Evolutionary conservation across 2,888 invertebrate species (phyloP).

Genomic region (Synanthedon myopaeformis): DNA sequence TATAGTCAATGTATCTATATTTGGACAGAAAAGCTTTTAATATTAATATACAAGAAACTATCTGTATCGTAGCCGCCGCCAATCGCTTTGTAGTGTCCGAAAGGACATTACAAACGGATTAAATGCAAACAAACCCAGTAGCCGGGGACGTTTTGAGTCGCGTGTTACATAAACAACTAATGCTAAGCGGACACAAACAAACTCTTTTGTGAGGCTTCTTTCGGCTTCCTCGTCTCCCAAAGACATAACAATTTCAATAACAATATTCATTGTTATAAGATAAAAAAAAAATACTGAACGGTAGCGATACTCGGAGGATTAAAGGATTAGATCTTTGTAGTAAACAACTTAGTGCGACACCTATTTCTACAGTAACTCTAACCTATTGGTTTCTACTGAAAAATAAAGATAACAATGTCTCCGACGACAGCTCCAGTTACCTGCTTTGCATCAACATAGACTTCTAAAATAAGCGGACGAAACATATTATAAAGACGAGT

Average conservation of each 20-base stretch:
- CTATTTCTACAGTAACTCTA: conserved; percentile 13
- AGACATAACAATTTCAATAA: conserved; percentile 32
- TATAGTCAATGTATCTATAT: no score
- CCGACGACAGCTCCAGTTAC: no score
- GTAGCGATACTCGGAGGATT: conserved; percentile 57
- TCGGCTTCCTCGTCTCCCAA: conserved; percentile 18
- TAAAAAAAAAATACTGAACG: conserved; percentile 29
- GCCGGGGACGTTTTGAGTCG: conserved; percentile 32
- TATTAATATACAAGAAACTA: conserved; percentile 2
- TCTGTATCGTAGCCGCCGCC: conserved; percentile 19
- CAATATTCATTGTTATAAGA: conserved; percentile 43
- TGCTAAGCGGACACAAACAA: conserved; percentile 57
- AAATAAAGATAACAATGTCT: no score
- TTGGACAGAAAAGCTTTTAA: not conserved
- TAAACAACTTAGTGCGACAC: conserved; percentile 45
- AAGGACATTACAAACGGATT: conserved; percentile 59
- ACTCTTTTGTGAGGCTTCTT: conserved; percentile 44
- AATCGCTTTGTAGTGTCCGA: conserved; percentile 32
- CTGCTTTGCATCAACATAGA: no score
- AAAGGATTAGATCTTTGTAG: conserved; percentile 45
- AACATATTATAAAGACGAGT: no score
- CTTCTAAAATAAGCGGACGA: no score
- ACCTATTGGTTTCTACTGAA: no score
- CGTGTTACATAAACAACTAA: conserved; percentile 46
- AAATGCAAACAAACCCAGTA: conserved; percentile 54